phyloP scores from a whole-genome alignment of 2,797 vertebrate genomes.

The Acrocephalus scirpaceus region DNA sequence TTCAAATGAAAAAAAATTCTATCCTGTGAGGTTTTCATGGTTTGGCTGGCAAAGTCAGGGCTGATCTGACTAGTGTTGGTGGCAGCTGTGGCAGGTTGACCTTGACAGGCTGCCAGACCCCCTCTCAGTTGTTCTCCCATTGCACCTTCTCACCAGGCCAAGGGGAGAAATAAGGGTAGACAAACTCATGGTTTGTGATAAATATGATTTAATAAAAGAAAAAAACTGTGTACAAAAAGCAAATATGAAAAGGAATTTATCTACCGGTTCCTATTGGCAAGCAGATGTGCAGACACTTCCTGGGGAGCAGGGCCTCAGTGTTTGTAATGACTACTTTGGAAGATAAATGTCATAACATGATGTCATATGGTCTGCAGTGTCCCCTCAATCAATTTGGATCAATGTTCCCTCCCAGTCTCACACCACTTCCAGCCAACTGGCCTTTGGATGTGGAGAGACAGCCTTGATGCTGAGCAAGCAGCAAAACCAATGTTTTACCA shows the following conservation, averaged over 20 bases:
- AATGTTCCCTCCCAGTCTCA: not conserved
- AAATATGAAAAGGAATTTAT: not conserved
- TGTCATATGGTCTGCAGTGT: not conserved
- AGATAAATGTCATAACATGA: not conserved
- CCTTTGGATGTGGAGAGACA: not conserved
- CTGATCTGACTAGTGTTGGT: not conserved
- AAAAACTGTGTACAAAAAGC: fast-evolving
- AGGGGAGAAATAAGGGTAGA: not conserved
- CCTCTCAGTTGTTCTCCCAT: not conserved
- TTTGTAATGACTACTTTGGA: not conserved
- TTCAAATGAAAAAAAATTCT: not conserved
- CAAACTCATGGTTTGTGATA: not conserved
- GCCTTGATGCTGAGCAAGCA: not conserved
- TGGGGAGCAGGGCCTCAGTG: not conserved
- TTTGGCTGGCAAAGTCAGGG: not conserved
- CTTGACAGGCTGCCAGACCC: not conserved
- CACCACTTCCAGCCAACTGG: not conserved
- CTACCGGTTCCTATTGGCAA: not conserved
- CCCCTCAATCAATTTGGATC: not conserved
- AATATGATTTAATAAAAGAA: not conserved
- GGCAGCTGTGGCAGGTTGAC: not conserved
- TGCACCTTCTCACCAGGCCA: not conserved
- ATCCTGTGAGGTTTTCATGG: not conserved
- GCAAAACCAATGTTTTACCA: not conserved
- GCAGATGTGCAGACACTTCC: not conserved